These are phyloP conservation scores for Zophobas morio DNA, from an alignment of 1,140 invertebrate genomes.

Conservation along the genomic window DNA sequence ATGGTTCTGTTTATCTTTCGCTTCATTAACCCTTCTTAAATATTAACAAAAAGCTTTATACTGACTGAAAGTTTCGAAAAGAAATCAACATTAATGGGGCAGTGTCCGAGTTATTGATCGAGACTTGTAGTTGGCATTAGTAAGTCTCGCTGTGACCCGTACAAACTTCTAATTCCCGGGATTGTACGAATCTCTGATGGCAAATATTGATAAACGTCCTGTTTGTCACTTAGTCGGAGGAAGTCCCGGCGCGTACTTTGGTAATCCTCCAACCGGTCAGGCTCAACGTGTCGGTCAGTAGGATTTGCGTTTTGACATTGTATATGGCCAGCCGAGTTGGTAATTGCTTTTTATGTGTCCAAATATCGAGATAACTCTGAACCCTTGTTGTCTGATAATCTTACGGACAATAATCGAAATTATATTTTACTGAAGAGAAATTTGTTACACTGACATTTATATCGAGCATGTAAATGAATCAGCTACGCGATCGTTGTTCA, in stretches of 20 bases:
- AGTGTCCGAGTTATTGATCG: constrained; percentile 44
- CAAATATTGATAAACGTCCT: constrained; percentile 59
- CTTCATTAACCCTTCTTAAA: neutral
- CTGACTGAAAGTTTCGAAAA: constrained; percentile 9
- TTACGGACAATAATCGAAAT: constrained; percentile 25
- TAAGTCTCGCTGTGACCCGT: constrained; percentile 36
- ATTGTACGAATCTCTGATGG: constrained; percentile 56
- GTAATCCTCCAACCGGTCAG: constrained; percentile 52
- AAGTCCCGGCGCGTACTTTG: constrained; percentile 50
- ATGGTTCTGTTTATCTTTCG: too few relatives aligned
- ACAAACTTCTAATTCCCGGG: constrained; percentile 44
- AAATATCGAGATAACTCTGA: constrained; percentile 47
- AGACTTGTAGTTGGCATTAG: constrained; percentile 38
- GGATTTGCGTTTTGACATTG: constrained; percentile 58
- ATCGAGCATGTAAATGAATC: too few relatives aligned
- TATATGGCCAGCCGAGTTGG: constrained; percentile 50
- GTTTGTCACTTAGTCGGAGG: constrained; percentile 53
- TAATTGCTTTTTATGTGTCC: constrained; percentile 60
- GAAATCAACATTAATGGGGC: constrained; percentile 39
- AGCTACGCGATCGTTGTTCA: too few relatives aligned
- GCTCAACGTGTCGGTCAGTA: constrained; percentile 58
- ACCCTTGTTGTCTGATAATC: constrained; percentile 35
- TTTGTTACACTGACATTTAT: neutral
- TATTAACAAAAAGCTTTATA: neutral
- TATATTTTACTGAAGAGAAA: constrained; percentile 3